These are phyloP conservation scores for Catocala fraxini DNA, from an alignment of 2,888 invertebrate genomes.

Conservation along the genomic window DNA sequence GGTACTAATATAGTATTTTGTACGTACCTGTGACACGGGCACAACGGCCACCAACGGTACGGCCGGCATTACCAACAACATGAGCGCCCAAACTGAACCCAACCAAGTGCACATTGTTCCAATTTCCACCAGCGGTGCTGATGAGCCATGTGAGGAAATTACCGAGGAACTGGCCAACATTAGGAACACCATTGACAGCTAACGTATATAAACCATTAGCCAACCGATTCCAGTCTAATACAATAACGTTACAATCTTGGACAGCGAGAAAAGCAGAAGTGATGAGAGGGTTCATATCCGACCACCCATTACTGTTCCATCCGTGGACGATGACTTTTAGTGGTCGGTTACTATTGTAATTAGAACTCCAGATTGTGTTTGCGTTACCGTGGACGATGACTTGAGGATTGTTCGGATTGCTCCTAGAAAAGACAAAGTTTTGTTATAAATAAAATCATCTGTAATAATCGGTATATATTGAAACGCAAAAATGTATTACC, in stretches of 20 bases:
- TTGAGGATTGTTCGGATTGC: constrained; percentile 59
- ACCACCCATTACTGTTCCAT: constrained; percentile 67
- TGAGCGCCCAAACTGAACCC: constrained; percentile 80
- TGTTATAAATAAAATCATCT: background rate
- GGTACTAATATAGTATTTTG: too few species aligned
- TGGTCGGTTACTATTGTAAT: constrained; percentile 60
- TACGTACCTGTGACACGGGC: constrained; percentile 72
- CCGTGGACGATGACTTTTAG: constrained; percentile 70
- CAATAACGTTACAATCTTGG: constrained; percentile 66
- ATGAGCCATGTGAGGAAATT: constrained; percentile 69
- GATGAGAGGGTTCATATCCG: constrained; percentile 58
- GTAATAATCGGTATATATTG: background rate
- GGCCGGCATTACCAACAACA: constrained; percentile 70
- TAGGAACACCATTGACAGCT: constrained; percentile 59
- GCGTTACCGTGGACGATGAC: constrained; percentile 60
- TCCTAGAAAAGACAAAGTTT: constrained; percentile 46
- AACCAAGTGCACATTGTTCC: constrained; percentile 71
- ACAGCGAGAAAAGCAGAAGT: constrained; percentile 64
- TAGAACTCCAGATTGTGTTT: constrained; percentile 59
- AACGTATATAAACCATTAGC: constrained; percentile 55
- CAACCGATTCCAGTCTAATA: constrained; percentile 65
- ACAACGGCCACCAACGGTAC: constrained; percentile 54
- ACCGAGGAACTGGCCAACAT: constrained; percentile 65
- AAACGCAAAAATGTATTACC: constrained; percentile 34
- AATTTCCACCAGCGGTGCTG: constrained; percentile 65